A percentile compares a stretch with the other conserved stretches of the same genome.
Evolutionary conservation across 2,113 vertebrate genomes (phyloP).

Genomic region (Colossoma macropomum): DNA sequence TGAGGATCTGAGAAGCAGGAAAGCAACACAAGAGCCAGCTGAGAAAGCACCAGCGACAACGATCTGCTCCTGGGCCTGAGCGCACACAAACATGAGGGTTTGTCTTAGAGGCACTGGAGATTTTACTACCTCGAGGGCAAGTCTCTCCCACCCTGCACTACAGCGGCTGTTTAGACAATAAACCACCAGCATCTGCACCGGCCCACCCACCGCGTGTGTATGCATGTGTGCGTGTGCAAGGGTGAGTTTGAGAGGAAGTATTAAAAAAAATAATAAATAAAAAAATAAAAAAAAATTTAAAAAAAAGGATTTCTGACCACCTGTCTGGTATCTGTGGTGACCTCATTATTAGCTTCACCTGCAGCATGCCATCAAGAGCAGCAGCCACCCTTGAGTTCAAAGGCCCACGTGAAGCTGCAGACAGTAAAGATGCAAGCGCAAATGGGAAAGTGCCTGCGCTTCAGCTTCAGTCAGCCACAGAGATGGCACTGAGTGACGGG

Average conservation of each 20-base stretch:
- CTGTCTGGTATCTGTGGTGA: slow-evolving; percentile 30
- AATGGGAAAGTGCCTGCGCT: background rate
- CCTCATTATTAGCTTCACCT: slow-evolving; percentile 20
- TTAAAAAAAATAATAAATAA: no score
- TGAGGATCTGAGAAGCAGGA: background rate
- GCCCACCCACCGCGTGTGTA: slow-evolving; percentile 35
- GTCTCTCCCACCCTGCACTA: slow-evolving; percentile 14
- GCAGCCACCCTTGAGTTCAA: slow-evolving; percentile 20
- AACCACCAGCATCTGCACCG: slow-evolving; percentile 41
- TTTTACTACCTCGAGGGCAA: slow-evolving; percentile 12
- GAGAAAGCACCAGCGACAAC: slow-evolving; percentile 37
- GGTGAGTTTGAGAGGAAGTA: background rate
- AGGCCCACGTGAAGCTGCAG: background rate
- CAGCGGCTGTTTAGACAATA: slow-evolving; percentile 45
- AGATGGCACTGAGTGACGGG: slow-evolving; percentile 4
- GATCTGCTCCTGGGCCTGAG: background rate
- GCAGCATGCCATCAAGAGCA: slow-evolving; percentile 13
- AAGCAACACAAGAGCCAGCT: slow-evolving; percentile 27
- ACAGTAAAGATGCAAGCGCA: background rate
- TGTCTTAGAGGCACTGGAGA: background rate
- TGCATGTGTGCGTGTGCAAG: slow-evolving; percentile 13
- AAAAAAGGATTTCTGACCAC: slow-evolving; percentile 27
- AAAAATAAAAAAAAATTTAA: background rate
- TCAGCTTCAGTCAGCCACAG: background rate
- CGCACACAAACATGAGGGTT: background rate